Evolutionary conservation across 2,888 invertebrate species (phyloP), one percentile per base, ranked within the genome.

Genomic region (Rugalucina vietnamica): DNA sequence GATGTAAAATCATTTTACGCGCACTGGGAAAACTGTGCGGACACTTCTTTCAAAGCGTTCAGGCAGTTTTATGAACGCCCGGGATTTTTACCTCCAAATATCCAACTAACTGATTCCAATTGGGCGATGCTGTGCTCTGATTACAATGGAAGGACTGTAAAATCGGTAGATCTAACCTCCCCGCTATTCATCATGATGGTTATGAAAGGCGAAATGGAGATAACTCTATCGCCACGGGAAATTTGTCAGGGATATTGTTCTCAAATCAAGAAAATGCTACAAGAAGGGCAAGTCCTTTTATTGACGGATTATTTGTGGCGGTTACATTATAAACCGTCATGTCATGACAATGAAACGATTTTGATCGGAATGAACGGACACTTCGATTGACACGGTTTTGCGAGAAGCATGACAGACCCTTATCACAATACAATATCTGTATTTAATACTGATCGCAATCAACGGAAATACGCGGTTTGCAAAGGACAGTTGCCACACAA

Each of bases 11-110:
- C 80, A 27, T 80, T 77, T 27, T 84, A 84, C 36, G 80, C 77
- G 5, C 12, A 76, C 21, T 84, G 84, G 84, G 84, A 84, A 65
- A 84, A 84, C 71, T 84, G 84, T 49, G 84, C 74, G 12, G 36
- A 70, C 1, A 21, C 27, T 1, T 27, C 84, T 8, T 32, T 57
- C 1, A 80, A 75, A 36, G 71, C 80, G 24, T 84, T 84, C 77
- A 43, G 84, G 27, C 29, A n/a, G 21, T 76, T 84, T 77, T 84
- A 84, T 36, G n/a, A 27, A 21, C 76, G 80, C 12, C 80, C 80
- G 2, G 5, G 18, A 8, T 54, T 77, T 57, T 21, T 84, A 8
- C 72, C 34, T 5, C 24, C 72, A 32, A 84, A 57, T 43, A 34
- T 84, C 10, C 84, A 84, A 37, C 57, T 84, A 0, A 78, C 80